These are phyloP conservation scores for Leptopilina clavipes DNA, from an alignment of 1,140 invertebrate species.

Conservation along the genomic window DNA sequence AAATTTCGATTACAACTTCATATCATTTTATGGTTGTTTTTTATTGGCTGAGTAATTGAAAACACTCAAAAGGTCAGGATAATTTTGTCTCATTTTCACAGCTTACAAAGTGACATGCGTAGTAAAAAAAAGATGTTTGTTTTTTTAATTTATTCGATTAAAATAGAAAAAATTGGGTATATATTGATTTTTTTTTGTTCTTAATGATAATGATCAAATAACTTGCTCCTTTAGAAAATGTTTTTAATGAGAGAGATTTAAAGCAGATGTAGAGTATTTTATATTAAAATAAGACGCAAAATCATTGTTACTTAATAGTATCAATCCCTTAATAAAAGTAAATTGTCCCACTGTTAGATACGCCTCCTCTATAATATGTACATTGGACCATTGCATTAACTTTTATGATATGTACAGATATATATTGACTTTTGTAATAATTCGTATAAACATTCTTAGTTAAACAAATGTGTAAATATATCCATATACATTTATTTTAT, in stretches of 20 bases:
- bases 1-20: too few species aligned
- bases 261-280: neutral
- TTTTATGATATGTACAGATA: neutral
- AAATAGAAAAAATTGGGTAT: too few species aligned
- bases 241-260: neutral
- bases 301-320: slow-evolving; percentile 4
- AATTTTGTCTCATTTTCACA: neutral
- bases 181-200: too few species aligned
- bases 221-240: neutral
- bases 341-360: neutral
- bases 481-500: neutral
- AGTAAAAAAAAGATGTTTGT: neutral
- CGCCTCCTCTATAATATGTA: neutral
- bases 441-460: neutral
- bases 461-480: neutral
- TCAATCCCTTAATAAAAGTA: slow-evolving; percentile 16
- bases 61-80: slow-evolving; percentile 15
- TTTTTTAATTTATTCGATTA: neutral
- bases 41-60: neutral
- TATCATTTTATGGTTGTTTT: neutral
- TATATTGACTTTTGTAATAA: neutral
- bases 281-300: slow-evolving; percentile 11
- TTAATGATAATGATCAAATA: too few species aligned
- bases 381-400: slow-evolving; percentile 8
- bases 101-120: neutral